phyloP scores from a whole-genome alignment of 2,113 vertebrate species.

The Nycticryphes semicollaris region DNA sequence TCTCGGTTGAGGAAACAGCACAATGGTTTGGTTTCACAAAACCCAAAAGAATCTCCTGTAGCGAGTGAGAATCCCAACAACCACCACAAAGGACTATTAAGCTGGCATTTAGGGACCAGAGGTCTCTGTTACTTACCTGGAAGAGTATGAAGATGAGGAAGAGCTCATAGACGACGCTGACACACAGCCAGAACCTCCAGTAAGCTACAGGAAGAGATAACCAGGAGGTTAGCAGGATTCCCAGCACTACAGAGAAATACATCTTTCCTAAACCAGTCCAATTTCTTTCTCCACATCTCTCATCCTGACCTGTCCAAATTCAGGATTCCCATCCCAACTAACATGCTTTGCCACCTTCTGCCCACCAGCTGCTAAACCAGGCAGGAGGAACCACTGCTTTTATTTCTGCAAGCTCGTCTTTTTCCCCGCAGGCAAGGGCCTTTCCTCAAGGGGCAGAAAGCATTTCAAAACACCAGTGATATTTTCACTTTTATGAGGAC shows the following conservation, averaged over 20 bases:
- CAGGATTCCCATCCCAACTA: background rate
- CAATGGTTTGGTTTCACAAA: background rate
- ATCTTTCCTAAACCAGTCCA: background rate
- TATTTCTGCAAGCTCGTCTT: background rate
- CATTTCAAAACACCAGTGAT: background rate
- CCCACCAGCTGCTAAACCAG: background rate
- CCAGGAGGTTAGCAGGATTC: background rate
- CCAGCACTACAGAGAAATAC: background rate
- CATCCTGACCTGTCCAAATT: background rate
- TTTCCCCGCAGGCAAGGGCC: accelerated
- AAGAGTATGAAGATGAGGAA: constrained; percentile 99
- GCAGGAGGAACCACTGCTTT: background rate
- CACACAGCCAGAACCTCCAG: constrained; percentile 98
- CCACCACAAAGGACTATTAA: background rate
- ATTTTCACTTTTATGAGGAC: background rate
- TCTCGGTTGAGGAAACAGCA: too few species aligned
- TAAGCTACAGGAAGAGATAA: constrained; percentile 80
- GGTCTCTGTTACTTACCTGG: constrained; percentile 81
- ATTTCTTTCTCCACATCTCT: background rate
- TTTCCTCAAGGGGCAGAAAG: background rate
- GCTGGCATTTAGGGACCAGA: background rate
- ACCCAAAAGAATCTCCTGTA: background rate
- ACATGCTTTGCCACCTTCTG: background rate
- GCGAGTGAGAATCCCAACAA: accelerated
- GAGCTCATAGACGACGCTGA: constrained; percentile 95